Percentiles rank a stretch among this genome's conserved stretches.
Evolutionary conservation across 2,113 vertebrate species (phyloP).

Genomic region (Panthera uncia): DNA sequence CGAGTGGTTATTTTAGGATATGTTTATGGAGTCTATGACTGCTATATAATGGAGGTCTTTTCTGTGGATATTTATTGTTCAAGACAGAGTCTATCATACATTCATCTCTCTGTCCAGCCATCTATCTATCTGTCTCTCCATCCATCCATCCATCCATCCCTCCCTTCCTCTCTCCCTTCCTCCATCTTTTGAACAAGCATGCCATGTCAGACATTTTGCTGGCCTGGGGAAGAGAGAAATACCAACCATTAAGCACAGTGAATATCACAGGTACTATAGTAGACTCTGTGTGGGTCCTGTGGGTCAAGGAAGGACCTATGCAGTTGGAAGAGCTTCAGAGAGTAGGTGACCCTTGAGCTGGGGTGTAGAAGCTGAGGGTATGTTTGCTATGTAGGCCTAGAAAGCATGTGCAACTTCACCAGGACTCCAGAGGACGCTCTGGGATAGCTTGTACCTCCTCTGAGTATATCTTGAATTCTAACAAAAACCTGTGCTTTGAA

Average conservation of each 20-base stretch:
- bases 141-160: too few relatives aligned
- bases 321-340: not conserved
- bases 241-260: not conserved
- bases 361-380: not conserved
- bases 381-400: not conserved
- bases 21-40: not conserved
- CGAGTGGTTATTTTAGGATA: constrained; percentile 38
- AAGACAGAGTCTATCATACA: not conserved
- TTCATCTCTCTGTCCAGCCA: not conserved
- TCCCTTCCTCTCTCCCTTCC: not conserved
- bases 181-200: not conserved
- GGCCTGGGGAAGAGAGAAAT: not conserved
- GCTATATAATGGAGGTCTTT: not conserved
- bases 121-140: not conserved
- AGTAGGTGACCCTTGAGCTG: not conserved
- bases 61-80: not conserved
- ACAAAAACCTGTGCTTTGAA: not conserved
- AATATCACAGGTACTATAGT: not conserved
- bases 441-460: not conserved
- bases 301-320: not conserved
- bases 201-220: not conserved
- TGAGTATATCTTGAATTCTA: not conserved
- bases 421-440: not conserved
- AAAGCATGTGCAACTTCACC: not conserved
- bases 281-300: not conserved